A percentile compares a stretch with the other conserved stretches of the same genome.
Conservation (phyloP, 2,888 invertebrate genomes). For the Oscheius sp. region DNA sequence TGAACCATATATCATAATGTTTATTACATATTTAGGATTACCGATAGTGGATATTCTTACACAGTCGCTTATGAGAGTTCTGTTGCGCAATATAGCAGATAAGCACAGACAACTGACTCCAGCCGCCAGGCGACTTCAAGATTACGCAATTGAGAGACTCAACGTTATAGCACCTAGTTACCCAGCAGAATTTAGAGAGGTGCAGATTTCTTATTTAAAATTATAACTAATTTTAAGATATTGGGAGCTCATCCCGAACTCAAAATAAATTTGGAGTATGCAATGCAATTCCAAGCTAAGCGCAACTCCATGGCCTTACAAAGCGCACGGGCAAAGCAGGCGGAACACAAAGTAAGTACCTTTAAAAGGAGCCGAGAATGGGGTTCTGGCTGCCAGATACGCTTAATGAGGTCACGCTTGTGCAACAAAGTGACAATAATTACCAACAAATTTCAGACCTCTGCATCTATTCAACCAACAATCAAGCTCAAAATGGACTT, state of each 20-base stretch:
- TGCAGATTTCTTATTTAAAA: slow-evolving; percentile 28
- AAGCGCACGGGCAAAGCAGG: slow-evolving; percentile 40
- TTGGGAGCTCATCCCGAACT: slow-evolving; percentile 87
- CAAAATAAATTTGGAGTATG: slow-evolving; percentile 85
- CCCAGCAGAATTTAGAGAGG: slow-evolving; percentile 59
- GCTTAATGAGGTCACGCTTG: background rate
- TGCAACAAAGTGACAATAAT: background rate
- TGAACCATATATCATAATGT: background rate
- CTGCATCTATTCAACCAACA: slow-evolving; percentile 55
- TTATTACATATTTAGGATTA: slow-evolving; percentile 79
- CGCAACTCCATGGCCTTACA: slow-evolving; percentile 40
- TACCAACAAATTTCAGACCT: slow-evolving; percentile 15
- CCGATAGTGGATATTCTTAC: slow-evolving; percentile 89
- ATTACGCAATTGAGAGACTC: slow-evolving; percentile 88
- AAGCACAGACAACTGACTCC: slow-evolving; percentile 75
- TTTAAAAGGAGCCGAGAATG: background rate
- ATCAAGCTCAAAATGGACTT: slow-evolving; percentile 68
- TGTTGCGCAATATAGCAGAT: slow-evolving; percentile 78
- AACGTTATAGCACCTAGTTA: slow-evolving; percentile 83
- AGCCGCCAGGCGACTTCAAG: slow-evolving; percentile 79
- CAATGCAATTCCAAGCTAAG: slow-evolving; percentile 77
- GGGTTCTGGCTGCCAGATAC: slow-evolving; percentile 19
- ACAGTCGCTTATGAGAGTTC: slow-evolving; percentile 88
- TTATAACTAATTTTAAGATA: slow-evolving; percentile 74
- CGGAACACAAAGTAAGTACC: slow-evolving; percentile 45